Conservation (phyloP, 1,140 invertebrate species). For the Phthorimaea operculella region DNA sequence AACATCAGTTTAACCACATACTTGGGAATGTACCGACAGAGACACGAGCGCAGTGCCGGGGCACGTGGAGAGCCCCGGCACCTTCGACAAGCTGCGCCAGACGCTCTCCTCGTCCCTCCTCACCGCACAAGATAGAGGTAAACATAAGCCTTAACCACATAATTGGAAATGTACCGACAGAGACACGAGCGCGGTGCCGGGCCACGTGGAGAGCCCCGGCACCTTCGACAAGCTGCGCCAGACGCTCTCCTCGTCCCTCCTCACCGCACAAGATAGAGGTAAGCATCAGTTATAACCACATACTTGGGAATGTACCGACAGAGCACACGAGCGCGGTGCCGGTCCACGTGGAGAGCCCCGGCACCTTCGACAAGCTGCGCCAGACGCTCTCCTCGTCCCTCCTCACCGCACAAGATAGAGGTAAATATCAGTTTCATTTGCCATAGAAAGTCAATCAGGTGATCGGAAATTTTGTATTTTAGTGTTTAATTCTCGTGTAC, state of each 20-base stretch:
- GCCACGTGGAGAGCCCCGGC: conserved; percentile 67
- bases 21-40: too few relatives aligned
- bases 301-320: too few relatives aligned
- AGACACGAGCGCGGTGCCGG: conserved; percentile 68
- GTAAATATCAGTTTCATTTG: conserved; percentile 54
- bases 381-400: conserved; percentile 83
- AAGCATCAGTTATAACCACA: too few relatives aligned
- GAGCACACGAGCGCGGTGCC: conserved; percentile 71
- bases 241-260: conserved; percentile 79
- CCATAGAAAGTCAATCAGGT: too few relatives aligned
- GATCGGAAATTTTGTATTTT: too few relatives aligned
- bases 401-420: conserved; percentile 83
- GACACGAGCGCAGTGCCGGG: conserved; percentile 68
- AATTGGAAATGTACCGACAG: conserved; percentile 82
- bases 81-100: conserved; percentile 83
- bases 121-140: conserved; percentile 84
- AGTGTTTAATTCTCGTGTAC: too few relatives aligned
- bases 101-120: conserved; percentile 82
- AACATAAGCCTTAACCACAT: conserved; percentile 13
- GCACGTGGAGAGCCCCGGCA: conserved; percentile 69
- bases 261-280: conserved; percentile 86
- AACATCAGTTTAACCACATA: too few relatives aligned
- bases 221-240: conserved; percentile 85
- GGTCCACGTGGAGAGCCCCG: conserved; percentile 67
- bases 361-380: conserved; percentile 82